phyloP scores from a whole-genome alignment of 2,113 vertebrate genomes.

The Oreamnos americanus region DNA sequence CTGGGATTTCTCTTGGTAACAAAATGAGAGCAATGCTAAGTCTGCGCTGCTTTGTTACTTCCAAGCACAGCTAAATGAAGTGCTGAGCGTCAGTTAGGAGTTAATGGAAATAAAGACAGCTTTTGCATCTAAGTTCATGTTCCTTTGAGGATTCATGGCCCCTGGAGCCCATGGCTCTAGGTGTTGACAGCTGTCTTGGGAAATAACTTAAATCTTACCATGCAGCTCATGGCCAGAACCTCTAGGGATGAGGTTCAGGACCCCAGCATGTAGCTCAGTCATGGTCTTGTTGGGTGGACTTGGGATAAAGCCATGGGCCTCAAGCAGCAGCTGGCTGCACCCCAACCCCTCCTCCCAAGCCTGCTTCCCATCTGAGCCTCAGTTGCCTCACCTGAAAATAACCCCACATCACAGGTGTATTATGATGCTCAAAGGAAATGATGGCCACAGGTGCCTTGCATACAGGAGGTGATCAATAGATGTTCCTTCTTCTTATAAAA shows the following conservation, averaged over 20 bases:
- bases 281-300: background rate
- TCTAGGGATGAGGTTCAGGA: background rate
- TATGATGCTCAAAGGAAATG: too few species aligned
- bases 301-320: background rate
- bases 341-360: rapidly evolving
- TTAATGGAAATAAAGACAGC: background rate
- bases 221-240: background rate
- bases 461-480: background rate
- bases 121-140: background rate
- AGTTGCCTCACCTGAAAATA: background rate
- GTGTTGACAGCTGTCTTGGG: background rate
- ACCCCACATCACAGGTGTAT: too few species aligned
- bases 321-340: rapidly evolving
- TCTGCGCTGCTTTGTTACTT: background rate
- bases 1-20: background rate
- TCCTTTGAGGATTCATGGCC: rapidly evolving
- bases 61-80: background rate
- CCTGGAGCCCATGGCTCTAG: too few species aligned
- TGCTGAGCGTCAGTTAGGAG: background rate
- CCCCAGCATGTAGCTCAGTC: rapidly evolving
- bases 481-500: background rate
- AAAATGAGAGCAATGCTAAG: background rate
- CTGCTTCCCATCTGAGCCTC: background rate
- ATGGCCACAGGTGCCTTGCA: rapidly evolving
- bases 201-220: background rate